Base-by-base conservation (phyloP, 2,888 invertebrate genomes). In the Drosophila borborema region DNA sequence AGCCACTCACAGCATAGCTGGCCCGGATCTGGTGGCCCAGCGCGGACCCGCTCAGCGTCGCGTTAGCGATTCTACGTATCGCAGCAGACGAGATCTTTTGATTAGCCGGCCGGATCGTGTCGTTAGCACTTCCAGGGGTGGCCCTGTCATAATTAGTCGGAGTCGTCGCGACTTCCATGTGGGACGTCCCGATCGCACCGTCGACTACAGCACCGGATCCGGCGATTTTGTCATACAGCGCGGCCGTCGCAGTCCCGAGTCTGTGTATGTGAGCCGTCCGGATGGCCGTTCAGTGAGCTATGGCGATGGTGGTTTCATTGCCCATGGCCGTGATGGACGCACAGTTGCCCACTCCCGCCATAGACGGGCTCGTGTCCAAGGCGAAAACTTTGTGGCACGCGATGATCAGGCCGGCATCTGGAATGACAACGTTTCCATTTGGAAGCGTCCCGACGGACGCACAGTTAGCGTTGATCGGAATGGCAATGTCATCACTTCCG, bases 401-500 rank as follows among this genome's bases (percentile, higher is more conserved):
- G 72, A 60, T 8, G 48, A 88, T 61, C 81, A 81, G 18, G 85
- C 88, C 1, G 82, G 85, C 1, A 41, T 60, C 5, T 74, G 77
- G 63, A 77, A 77, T 9, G 63, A 63, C 2, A 8, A 56, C 9
- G 65, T 74, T 14, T 81, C 83, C 0, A 58, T 86, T 8, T 88
- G 88, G 83, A 86, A 72, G 7, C 62, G 74, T 40, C 70, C 80
- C 0, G 87, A 84, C 48, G 83, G 83, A 9, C 83, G 83, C 8
- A 84, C 83, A 0, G 83, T 84, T 2, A 54, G 69, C 3, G 0
- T 82, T 1, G 87, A 84, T 12, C 7, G 10, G 0, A 14, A 53
- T 12, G 83, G 83, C 49, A 71, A 75, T 38, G 59, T 69, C 18
- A 75, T 75, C 10, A 82, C 82, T n/a, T 84, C 86, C 7, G 81